Conservation (phyloP, 2,113 vertebrate species). For the Cavia porcellus region DNA sequence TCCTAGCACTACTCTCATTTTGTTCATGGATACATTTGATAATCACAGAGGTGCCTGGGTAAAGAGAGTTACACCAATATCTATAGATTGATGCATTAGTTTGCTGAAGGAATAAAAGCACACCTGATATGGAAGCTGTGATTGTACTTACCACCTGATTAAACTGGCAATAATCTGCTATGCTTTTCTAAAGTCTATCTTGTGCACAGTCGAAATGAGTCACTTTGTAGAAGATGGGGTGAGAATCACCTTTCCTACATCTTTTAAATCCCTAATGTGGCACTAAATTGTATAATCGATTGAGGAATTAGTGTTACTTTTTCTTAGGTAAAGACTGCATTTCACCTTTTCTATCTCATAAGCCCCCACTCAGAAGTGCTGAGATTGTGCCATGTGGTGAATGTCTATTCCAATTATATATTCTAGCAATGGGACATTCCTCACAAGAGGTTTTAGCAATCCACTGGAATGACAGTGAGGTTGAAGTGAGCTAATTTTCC, state of each 20-base stretch:
- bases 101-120: not conserved
- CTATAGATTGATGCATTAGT: not conserved
- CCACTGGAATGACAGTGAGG: not conserved
- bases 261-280: not conserved
- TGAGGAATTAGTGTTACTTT: not conserved
- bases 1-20: not conserved
- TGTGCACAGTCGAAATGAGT: not conserved
- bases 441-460: not conserved
- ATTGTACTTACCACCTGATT: not conserved
- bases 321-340: not conserved
- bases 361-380: not conserved
- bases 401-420: not conserved
- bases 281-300: not conserved
- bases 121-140: not conserved
- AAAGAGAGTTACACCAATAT: not conserved
- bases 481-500: not conserved
- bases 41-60: not conserved
- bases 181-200: not conserved
- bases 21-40: not conserved
- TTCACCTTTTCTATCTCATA: not conserved
- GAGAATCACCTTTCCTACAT: not conserved
- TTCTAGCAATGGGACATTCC: not conserved
- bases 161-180: not conserved
- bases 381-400: not conserved
- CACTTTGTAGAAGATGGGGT: not conserved